Percentiles rank a stretch among this genome's conserved stretches.
Evolutionary conservation across 37 sponge, comb jelly and placozoan species (phyloP).

Genomic region (Beroe ovata): DNA sequence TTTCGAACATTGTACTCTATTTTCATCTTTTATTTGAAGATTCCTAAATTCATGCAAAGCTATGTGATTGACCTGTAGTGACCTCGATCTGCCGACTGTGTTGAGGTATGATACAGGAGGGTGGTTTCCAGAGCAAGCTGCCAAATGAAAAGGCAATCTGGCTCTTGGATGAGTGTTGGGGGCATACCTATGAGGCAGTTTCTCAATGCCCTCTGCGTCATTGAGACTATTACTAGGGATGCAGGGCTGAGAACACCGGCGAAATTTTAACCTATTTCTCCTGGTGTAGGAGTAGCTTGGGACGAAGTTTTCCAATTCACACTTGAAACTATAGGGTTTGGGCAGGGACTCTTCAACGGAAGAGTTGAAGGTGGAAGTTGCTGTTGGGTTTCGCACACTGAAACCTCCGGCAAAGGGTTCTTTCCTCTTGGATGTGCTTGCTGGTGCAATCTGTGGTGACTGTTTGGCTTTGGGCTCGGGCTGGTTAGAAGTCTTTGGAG

Average conservation of each 20-base stretch:
- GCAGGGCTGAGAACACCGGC: constrained; percentile 46
- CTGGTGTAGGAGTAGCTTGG: background rate
- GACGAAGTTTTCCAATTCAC: constrained; percentile 30
- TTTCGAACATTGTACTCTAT: constrained; percentile 22
- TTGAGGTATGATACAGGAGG: constrained; percentile 59
- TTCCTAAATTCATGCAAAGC: constrained; percentile 64
- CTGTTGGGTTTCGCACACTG: constrained; percentile 59
- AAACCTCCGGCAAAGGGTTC: background rate
- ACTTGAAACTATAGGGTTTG: background rate
- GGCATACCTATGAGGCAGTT: constrained; percentile 14
- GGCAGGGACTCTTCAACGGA: background rate
- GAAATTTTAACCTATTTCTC: background rate
- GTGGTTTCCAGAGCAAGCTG: constrained; percentile 36
- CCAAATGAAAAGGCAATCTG: background rate
- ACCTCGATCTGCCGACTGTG: background rate
- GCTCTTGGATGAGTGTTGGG: constrained; percentile 60
- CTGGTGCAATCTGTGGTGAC: background rate
- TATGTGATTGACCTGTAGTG: constrained; percentile 51
- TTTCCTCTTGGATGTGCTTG: background rate
- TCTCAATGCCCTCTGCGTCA: constrained; percentile 23
- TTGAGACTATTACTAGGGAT: background rate
- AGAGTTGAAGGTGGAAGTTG: background rate
- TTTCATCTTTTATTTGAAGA: constrained; percentile 9
- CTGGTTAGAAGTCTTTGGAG: background rate
- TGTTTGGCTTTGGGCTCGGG: too few species aligned